Evolutionary conservation across 2,888 invertebrate genomes (phyloP), one percentile per base, ranked within the genome.

Genomic region (Netelia inedita): DNA sequence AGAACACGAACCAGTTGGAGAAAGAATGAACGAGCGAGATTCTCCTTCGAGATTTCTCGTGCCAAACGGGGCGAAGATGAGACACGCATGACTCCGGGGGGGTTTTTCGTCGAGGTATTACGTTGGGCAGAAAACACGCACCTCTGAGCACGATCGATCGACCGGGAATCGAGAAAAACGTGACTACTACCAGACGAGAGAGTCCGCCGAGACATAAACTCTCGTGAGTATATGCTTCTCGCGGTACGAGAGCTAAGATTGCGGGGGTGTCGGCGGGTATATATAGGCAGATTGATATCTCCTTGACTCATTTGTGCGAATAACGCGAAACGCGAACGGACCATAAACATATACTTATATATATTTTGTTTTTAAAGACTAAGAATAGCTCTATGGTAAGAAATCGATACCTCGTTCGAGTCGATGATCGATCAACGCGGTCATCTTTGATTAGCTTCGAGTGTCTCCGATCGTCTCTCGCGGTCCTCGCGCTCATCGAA

Each of bases 241-340:
- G 55, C 68, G 80, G 9, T 46, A 72, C 21, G 66, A 41, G 14
- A 41, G 72, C 21, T 59, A 16, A 57, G 57, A 59, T 55, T 46
- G 73, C 72, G 76, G 76, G 80, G 72, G 76, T 84, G 80, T 73
- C 68, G 63, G 78, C 16, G 16, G 50, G 35, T 57, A 46, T 1
- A 5, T 46, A 23, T 68, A 73, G 21, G 73, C 63, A 68, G 75
- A 83, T 83, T 72, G 59, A 66, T 83, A 83, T 83, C 83, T 75
- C 23, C 61, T 59, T 81, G 28, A 63, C 74, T 81, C 78, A 84
- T 84, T 78, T 84, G 78, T 69, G 81, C 63, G 72, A 78, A 69
- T 68, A 55, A 71, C 80, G 78, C 78, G 71, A 81, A 63, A 76
- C 76, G 68, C 76, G 63, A 46, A 78, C 11, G 10, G 0, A 68